Conservation (phyloP, 2,797 vertebrate species). For the Falco peregrinus region DNA sequence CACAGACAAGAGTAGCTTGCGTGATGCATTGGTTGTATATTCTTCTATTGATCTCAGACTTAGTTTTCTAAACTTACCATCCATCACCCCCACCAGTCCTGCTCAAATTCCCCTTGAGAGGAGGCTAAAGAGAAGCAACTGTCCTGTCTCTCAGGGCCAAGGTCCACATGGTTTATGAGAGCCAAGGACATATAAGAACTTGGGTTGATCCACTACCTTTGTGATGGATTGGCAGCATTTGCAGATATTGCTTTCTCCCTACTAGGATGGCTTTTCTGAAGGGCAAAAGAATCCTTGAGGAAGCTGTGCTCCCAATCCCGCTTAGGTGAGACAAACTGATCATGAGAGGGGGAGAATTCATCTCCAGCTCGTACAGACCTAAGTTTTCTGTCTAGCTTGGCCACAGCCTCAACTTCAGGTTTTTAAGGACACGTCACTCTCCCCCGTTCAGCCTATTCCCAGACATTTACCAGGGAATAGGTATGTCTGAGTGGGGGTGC, state of each 20-base stretch:
- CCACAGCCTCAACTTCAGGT: background rate
- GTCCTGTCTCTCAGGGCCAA: background rate
- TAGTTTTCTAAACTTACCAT: conserved; percentile 70
- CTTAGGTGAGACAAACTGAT: background rate
- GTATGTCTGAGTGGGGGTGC: background rate
- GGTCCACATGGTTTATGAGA: background rate
- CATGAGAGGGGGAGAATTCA: background rate
- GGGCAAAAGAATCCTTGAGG: background rate
- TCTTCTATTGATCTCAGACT: conserved; percentile 67
- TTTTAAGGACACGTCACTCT: background rate
- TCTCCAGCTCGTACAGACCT: background rate
- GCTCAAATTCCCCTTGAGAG: background rate
- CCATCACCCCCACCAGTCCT: conserved; percentile 50
- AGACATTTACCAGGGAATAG: background rate
- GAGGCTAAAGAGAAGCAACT: background rate
- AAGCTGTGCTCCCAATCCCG: background rate
- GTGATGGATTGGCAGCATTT: background rate
- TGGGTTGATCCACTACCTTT: background rate
- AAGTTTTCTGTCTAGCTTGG: background rate
- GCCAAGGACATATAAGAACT: background rate
- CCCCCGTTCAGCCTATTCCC: background rate
- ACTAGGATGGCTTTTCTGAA: background rate
- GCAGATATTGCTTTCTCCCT: background rate
- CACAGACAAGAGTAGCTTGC: conserved; percentile 46
- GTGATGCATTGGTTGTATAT: conserved; percentile 69